Evolutionary conservation across 2,113 vertebrate species (phyloP).

Genomic region (Clarias macrocephalus): DNA sequence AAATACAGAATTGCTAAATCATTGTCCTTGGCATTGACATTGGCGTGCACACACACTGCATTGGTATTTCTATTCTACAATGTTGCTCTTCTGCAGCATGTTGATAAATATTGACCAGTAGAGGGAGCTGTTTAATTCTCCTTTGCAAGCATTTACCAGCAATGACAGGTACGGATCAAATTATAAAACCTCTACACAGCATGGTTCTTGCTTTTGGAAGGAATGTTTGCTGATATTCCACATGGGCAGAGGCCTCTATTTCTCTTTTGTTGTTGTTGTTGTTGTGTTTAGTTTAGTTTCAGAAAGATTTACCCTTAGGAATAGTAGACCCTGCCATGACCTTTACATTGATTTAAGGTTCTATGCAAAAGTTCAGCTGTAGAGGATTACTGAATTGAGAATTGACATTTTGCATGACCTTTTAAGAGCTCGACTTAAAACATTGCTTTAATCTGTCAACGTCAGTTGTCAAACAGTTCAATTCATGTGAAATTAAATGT

Average conservation of each 20-base stretch:
- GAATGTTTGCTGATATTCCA: constrained; percentile 1
- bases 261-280: not conserved
- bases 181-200: constrained; percentile 12
- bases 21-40: not conserved
- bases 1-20: not conserved
- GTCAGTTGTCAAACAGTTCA: too few relatives aligned
- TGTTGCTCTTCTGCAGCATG: not conserved
- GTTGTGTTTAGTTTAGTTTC: not conserved
- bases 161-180: constrained; percentile 22
- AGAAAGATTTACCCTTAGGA: not conserved
- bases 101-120: constrained; percentile 25
- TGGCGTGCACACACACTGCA: not conserved
- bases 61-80: too few relatives aligned
- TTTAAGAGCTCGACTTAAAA: not conserved
- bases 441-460: not conserved
- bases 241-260: not conserved
- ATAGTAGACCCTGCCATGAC: not conserved
- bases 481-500: not conserved
- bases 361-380: not conserved
- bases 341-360: not conserved
- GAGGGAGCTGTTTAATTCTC: constrained; percentile 40
- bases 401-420: not conserved
- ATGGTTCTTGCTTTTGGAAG: not conserved
- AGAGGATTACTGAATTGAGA: not conserved
- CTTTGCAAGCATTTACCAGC: not conserved